Conservation (phyloP, 2,113 vertebrate species). For the Diadophis punctatus region DNA sequence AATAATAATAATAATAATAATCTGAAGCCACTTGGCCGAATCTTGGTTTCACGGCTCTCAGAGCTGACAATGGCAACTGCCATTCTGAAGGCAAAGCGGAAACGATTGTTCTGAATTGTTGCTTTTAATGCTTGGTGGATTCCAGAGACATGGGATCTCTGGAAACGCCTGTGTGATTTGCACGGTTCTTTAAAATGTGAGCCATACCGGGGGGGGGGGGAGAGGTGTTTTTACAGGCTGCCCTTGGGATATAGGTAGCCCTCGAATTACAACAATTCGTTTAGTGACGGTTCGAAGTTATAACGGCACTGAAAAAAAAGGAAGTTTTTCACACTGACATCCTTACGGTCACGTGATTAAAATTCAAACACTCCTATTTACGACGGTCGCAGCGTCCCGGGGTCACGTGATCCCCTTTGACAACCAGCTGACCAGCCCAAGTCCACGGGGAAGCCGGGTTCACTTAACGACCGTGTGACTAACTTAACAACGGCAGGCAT, state of each 20-base stretch:
- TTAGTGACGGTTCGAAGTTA: neutral
- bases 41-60: neutral
- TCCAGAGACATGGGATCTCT: no score
- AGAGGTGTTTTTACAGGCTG: neutral
- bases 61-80: neutral
- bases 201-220: no score
- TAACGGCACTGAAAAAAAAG: neutral
- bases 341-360: neutral
- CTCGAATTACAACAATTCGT: accelerated
- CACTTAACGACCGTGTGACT: neutral
- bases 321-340: no score
- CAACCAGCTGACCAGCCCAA: no score
- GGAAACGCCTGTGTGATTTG: neutral
- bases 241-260: no score
- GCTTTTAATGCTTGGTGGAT: neutral
- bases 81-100: neutral
- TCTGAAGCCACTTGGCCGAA: neutral
- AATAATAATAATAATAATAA: neutral
- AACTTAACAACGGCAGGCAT: neutral
- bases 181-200: neutral
- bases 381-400: no score
- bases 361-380: neutral
- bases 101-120: neutral
- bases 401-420: no score
- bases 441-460: no score